Evolutionary conservation across 2,797 vertebrate genomes (phyloP), one percentile per base, ranked within the genome.

Genomic region (Esox masquinongy): DNA sequence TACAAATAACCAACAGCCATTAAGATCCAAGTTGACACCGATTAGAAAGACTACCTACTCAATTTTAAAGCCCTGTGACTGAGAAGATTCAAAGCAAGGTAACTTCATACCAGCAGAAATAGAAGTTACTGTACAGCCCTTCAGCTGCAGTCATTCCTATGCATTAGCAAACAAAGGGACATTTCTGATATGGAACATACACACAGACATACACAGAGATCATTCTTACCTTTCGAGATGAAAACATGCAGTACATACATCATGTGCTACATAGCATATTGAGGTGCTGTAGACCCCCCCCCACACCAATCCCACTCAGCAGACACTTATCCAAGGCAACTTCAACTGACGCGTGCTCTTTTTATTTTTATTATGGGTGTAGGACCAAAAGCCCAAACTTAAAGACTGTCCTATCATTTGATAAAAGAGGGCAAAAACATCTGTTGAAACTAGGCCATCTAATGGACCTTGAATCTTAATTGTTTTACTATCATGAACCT

Each of bases 221-320:
- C 47, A 39, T 53, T 68, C 80, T 76, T 77, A 84, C 76, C 79
- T 81, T 71, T 16, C 17, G 67, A 71, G 69, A 15, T 2, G 68
- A 22, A 15, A 26, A 29, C 31, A 67, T 59, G 56, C n/a, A 50
- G 70, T 49, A 69, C 31, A 69, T 16, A 8, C 34, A 73, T 22
- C 77, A 74, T 15, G 74, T 75, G 79, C 43, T 47, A 69, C 47
- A 47, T 63, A 67, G 74, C 73, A 78, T 71, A 76, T 47, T 74
- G 72, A 70, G 63, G 76, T 70, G 24, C 51, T 72, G 68, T 3
- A 56, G 31, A 69, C 43, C 43, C 6, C 43, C 12, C 8, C 43
- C 43, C 43, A 31, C 1, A 47, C 43, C 9, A 66, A 64, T 61
- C 34, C 7, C 4, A 63, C 43, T 72, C 36, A 19, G n/a, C 0